Conservation (phyloP, 2,888 invertebrate genomes). For the Plebejus argus region DNA sequence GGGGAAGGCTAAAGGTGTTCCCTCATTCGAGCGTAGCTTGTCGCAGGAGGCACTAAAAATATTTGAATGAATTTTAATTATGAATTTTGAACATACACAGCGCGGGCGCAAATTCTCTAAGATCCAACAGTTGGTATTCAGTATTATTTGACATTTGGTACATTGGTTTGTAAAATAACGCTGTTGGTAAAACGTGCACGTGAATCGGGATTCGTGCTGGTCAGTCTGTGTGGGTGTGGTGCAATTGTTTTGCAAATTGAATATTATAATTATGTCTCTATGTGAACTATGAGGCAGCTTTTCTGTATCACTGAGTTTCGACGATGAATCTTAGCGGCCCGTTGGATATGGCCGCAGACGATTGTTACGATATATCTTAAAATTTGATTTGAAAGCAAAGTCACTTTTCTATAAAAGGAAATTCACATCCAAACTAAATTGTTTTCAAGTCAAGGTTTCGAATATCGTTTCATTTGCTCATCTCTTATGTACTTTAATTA, state of each 20-base stretch:
- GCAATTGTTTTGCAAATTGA: slow-evolving; percentile 5
- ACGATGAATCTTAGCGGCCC: neutral
- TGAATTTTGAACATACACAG: neutral
- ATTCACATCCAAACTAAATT: neutral
- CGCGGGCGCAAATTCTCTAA: neutral
- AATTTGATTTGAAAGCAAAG: slow-evolving; percentile 10
- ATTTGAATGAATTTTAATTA: neutral
- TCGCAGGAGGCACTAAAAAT: too few relatives aligned
- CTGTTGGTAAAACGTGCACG: neutral
- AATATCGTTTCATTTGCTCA: slow-evolving; percentile 13
- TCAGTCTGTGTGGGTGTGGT: neutral
- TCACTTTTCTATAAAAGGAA: neutral
- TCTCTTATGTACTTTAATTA: slow-evolving; percentile 21
- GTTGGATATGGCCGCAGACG: neutral
- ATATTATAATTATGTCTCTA: neutral
- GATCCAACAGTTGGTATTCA: neutral
- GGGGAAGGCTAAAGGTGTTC: neutral
- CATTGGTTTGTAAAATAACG: neutral
- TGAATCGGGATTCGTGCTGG: neutral
- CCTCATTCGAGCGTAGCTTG: too few relatives aligned
- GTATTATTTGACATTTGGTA: slow-evolving; percentile 2
- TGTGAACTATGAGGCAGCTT: neutral
- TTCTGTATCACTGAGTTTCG: neutral
- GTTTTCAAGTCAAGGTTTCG: neutral
- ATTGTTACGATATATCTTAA: neutral